Evolutionary conservation across 1,140 invertebrate species (phyloP).

Genomic region (Neodiprion lecontei): DNA sequence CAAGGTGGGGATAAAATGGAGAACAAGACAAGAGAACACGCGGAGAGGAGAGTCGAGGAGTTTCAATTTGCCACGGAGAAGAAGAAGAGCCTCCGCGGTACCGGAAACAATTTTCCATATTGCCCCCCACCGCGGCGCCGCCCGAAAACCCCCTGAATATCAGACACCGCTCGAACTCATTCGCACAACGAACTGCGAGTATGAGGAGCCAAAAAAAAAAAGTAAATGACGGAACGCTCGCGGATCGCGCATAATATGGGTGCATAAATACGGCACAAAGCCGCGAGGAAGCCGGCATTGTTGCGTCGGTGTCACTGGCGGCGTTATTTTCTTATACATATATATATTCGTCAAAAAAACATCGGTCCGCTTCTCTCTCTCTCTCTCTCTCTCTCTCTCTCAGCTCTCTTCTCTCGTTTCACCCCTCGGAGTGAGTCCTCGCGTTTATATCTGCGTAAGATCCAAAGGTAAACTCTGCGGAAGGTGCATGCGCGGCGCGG

Average conservation of each 20-base stretch:
- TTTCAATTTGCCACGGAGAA: neutral
- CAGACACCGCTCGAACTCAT: neutral
- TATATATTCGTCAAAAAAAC: too few species aligned
- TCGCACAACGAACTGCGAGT: slow-evolving; percentile 4
- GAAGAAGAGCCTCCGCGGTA: neutral
- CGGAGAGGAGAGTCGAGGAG: neutral
- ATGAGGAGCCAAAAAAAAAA: neutral
- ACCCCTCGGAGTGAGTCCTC: neutral
- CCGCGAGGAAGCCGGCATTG: neutral
- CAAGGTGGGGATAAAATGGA: too few species aligned
- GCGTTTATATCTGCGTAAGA: slow-evolving; percentile 2
- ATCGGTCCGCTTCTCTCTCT: too few species aligned
- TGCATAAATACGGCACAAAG: neutral
- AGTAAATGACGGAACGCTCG: neutral
- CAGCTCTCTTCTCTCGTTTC: neutral
- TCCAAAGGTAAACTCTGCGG: neutral
- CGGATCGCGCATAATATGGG: neutral
- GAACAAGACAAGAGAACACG: too few species aligned
- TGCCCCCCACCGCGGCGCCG: neutral
- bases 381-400: neutral
- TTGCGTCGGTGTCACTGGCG: neutral
- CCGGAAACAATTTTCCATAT: neutral
- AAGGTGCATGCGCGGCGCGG: neutral
- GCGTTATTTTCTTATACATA: neutral
- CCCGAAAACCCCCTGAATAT: neutral